These are phyloP conservation scores for Drosophila subsilvestris DNA, from an alignment of 2,888 invertebrate species.

Conservation along the genomic window DNA sequence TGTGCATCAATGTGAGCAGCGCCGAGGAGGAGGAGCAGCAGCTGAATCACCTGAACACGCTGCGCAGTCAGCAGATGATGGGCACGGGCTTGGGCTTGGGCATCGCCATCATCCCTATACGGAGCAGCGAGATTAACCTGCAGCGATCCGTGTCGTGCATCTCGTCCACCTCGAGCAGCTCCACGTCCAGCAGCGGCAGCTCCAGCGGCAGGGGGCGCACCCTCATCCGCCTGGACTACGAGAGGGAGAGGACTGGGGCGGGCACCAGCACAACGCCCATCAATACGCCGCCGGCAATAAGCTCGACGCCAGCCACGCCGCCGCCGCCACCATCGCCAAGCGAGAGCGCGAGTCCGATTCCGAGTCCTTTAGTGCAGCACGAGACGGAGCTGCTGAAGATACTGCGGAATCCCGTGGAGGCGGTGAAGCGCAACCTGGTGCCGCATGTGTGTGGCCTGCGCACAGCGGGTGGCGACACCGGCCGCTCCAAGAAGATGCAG, in stretches of 20 bases:
- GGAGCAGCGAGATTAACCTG: constrained; percentile 67
- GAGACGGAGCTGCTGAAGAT: constrained; percentile 86
- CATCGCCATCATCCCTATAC: constrained; percentile 84
- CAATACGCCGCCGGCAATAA: constrained; percentile 57
- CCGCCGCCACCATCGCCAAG: constrained; percentile 16
- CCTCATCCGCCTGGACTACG: constrained; percentile 82
- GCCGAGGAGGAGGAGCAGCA: constrained; percentile 65
- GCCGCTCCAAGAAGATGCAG: constrained; percentile 83
- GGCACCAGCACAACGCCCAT: constrained; percentile 65
- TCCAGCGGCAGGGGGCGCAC: constrained; percentile 81
- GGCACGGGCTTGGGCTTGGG: constrained; percentile 53
- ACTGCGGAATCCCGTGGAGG: constrained; percentile 90
- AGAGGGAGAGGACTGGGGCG: constrained; percentile 61
- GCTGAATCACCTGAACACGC: constrained; percentile 80
- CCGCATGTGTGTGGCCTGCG: constrained; percentile 91
- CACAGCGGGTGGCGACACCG: constrained; percentile 66
- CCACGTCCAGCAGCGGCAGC: constrained; percentile 72
- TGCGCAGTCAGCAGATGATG: constrained; percentile 75
- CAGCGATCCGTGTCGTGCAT: constrained; percentile 82
- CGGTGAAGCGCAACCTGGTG: constrained; percentile 89
- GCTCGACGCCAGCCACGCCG: constrained; percentile 58
- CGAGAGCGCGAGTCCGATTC: neutral
- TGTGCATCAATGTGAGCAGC: constrained; percentile 86
- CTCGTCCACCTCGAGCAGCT: constrained; percentile 78
- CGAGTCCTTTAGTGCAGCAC: constrained; percentile 72